A percentile compares a stretch with the other conserved stretches of the same genome.
phyloP scores from a whole-genome alignment of 2,113 vertebrate genomes.

The Burhinus bistriatus region DNA sequence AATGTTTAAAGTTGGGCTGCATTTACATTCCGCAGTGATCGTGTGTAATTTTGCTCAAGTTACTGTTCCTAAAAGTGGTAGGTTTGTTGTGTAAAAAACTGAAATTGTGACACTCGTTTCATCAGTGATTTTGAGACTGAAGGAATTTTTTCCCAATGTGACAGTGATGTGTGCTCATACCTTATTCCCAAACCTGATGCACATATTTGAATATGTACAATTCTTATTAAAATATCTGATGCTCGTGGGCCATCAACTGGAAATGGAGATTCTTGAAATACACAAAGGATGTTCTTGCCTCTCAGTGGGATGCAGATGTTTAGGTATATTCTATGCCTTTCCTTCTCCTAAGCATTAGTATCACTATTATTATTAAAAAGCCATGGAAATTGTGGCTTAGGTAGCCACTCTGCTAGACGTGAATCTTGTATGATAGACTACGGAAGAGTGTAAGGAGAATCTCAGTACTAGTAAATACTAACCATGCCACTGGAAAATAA shows the following conservation, averaged over 20 bases:
- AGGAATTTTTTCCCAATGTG: not conserved
- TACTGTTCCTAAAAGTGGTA: not conserved
- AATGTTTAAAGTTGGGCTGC: not conserved
- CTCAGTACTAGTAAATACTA: slow-evolving; percentile 39
- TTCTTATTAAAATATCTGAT: not conserved
- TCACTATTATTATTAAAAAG: not conserved
- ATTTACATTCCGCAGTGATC: not conserved
- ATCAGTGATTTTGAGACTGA: not conserved
- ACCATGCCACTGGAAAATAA: slow-evolving; percentile 46
- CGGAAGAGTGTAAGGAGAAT: not conserved
- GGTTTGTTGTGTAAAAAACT: not conserved
- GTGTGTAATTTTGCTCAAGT: not conserved
- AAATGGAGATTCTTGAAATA: not conserved
- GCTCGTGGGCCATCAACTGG: not conserved
- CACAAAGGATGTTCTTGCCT: not conserved
- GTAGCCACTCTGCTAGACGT: not conserved
- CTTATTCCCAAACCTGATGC: not conserved
- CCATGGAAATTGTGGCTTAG: not conserved
- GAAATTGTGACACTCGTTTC: not conserved
- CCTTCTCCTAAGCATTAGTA: not conserved
- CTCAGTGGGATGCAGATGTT: not conserved
- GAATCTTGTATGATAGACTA: not conserved
- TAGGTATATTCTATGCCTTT: not conserved
- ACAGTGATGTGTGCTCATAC: not conserved
- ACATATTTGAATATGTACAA: not conserved